Conservation (phyloP, 2,113 vertebrate species). For the Plectropomus leopardus region DNA sequence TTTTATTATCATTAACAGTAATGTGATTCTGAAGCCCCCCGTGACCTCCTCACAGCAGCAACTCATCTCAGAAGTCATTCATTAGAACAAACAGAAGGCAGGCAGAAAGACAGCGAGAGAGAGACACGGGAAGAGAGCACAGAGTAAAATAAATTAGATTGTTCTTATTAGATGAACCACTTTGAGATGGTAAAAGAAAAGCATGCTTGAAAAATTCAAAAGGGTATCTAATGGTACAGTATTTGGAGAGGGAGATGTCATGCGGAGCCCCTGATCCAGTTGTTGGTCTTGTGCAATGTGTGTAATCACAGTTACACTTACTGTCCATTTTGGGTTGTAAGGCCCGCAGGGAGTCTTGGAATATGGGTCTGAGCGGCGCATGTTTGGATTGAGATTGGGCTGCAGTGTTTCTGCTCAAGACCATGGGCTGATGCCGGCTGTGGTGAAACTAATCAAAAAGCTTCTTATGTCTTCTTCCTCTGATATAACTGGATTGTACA, state of each 20-base stretch:
- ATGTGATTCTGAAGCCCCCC: constrained; percentile 82
- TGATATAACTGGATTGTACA: constrained; percentile 72
- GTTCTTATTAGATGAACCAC: constrained; percentile 71
- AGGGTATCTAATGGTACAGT: constrained; percentile 31
- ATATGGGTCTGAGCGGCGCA: constrained; percentile 39
- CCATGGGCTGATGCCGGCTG: constrained; percentile 48
- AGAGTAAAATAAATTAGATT: constrained; percentile 77
- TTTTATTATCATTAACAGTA: constrained; percentile 87
- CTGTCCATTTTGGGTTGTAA: constrained; percentile 65
- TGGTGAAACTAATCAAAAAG: constrained; percentile 77
- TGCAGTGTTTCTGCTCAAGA: constrained; percentile 50
- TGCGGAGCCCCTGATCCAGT: constrained; percentile 58
- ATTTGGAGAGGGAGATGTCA: constrained; percentile 62
- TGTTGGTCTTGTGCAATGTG: constrained; percentile 56
- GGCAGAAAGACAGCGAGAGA: constrained; percentile 63
- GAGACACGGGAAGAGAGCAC: constrained; percentile 58
- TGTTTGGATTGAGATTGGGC: constrained; percentile 64
- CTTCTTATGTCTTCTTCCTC: constrained; percentile 75
- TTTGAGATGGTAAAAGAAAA: constrained; percentile 48
- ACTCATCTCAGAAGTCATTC: constrained; percentile 84
- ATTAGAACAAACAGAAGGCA: constrained; percentile 86
- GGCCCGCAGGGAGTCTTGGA: constrained; percentile 38
- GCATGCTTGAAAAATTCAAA: constrained; percentile 49
- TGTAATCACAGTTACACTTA: constrained; percentile 69
- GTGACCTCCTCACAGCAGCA: constrained; percentile 82